Evolutionary conservation across 64 coral and sea anemone species (phyloP).

Genomic region (Stylophora pistillata): DNA sequence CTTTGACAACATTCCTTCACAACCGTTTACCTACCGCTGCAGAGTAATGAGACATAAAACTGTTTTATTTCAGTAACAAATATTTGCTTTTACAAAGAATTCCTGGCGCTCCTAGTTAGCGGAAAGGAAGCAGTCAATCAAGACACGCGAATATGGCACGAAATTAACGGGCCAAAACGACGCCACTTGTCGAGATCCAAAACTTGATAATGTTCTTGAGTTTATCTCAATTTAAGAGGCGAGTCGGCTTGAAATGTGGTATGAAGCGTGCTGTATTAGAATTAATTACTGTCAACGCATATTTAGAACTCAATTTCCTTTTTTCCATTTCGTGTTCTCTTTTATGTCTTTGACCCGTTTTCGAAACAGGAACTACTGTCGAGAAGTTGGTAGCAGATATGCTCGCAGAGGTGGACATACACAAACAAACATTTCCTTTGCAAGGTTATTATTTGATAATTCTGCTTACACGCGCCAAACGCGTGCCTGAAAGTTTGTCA

Average conservation of each 20-base stretch:
- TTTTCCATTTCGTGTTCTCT: neutral
- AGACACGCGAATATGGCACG: neutral
- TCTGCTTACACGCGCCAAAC: conserved; percentile 36
- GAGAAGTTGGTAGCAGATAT: neutral
- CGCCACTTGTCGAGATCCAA: conserved; percentile 1
- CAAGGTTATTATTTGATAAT: conserved; percentile 21
- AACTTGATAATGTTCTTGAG: conserved; percentile 25
- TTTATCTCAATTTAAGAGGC: conserved; percentile 31
- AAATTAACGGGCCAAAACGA: conserved; percentile 6
- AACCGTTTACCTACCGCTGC: conserved; percentile 5
- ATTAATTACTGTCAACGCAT: conserved; percentile 39
- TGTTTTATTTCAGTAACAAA: conserved; percentile 45
- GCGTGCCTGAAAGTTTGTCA: conserved; percentile 48
- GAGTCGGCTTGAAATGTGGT: neutral
- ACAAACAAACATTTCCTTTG: conserved; percentile 21
- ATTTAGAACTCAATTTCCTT: conserved; percentile 36
- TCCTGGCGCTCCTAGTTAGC: conserved; percentile 27
- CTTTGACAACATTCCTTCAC: conserved; percentile 32
- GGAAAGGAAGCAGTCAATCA: neutral
- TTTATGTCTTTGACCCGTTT: neutral
- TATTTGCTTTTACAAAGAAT: conserved; percentile 53
- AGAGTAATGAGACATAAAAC: conserved; percentile 42
- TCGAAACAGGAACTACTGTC: neutral
- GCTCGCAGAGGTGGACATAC: neutral
- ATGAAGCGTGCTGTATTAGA: conserved; percentile 14